Conservation (phyloP, 2,888 invertebrate species). For the Eurytoma californica region DNA sequence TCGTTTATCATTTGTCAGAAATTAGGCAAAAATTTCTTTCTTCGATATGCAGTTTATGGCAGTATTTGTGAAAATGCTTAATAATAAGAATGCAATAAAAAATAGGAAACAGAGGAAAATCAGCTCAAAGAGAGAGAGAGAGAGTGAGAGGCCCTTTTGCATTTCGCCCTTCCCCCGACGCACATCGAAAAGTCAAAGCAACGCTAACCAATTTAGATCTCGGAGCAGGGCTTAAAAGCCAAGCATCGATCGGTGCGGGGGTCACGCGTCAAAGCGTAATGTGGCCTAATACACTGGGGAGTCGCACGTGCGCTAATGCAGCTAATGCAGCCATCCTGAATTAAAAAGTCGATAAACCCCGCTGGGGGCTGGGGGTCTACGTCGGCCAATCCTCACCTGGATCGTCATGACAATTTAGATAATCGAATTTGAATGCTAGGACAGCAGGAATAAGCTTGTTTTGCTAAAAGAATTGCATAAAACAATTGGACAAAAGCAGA, state of each 20-base stretch:
- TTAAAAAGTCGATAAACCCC: conserved; percentile 64
- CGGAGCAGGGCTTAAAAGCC: neutral
- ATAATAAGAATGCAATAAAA: too few species aligned
- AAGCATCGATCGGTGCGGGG: conserved; percentile 42
- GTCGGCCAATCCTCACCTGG: too few species aligned
- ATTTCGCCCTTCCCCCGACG: neutral
- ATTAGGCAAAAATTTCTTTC: too few species aligned
- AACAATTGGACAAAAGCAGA: neutral
- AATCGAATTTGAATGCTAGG: too few species aligned
- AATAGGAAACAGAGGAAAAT: too few species aligned
- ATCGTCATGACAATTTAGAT: too few species aligned
- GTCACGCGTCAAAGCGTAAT: conserved; percentile 52
- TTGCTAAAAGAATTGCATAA: neutral
- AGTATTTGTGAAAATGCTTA: too few species aligned
- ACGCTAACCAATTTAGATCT: neutral
- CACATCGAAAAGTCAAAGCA: neutral
- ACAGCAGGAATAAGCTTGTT: too few species aligned
- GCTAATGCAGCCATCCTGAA: conserved; percentile 58
- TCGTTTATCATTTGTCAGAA: too few species aligned
- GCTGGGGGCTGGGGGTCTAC: conserved; percentile 12
- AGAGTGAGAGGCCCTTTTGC: too few species aligned
- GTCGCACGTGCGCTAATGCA: conserved; percentile 52
- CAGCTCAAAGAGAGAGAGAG: too few species aligned
- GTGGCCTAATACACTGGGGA: conserved; percentile 52
- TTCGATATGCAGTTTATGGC: neutral